Evolutionary conservation across 2,113 vertebrate genomes (phyloP).

Genomic region (Numida meleagris): DNA sequence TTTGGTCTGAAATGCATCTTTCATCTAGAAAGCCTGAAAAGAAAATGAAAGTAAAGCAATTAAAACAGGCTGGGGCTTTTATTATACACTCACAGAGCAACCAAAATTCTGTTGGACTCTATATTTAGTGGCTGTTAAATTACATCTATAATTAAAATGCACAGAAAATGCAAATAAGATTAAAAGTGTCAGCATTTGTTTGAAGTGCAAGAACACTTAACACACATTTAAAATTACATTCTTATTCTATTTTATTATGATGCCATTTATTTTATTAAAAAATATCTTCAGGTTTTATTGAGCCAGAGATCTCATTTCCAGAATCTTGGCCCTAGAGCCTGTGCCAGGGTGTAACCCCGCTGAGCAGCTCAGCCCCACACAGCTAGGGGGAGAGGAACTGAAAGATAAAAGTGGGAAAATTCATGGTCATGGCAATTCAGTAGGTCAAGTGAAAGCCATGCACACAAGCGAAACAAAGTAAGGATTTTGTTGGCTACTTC

Average conservation of each 20-base stretch:
- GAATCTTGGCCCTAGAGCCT: background rate
- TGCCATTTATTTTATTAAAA: background rate
- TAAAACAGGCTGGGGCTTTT: background rate
- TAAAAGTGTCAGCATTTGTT: conserved; percentile 3
- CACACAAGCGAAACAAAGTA: background rate
- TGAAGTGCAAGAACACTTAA: conserved; percentile 11
- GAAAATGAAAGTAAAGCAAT: fast-evolving
- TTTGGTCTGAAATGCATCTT: background rate
- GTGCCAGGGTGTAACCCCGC: background rate
- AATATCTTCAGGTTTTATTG: background rate
- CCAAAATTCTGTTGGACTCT: background rate
- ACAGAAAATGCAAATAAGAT: background rate
- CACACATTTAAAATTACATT: background rate
- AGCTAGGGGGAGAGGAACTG: background rate
- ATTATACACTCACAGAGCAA: background rate
- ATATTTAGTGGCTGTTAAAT: background rate
- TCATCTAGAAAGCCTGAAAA: background rate
- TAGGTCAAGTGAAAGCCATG: background rate
- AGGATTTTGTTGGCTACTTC: background rate
- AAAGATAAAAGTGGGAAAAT: background rate
- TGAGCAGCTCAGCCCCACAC: background rate
- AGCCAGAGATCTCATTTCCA: background rate
- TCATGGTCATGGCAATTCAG: background rate
- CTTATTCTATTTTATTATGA: background rate
- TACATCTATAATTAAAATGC: conserved; percentile 9